Evolutionary conservation across 2,113 vertebrate genomes (phyloP), one percentile per base, ranked within the genome.

Genomic region (Crotalus tigris): DNA sequence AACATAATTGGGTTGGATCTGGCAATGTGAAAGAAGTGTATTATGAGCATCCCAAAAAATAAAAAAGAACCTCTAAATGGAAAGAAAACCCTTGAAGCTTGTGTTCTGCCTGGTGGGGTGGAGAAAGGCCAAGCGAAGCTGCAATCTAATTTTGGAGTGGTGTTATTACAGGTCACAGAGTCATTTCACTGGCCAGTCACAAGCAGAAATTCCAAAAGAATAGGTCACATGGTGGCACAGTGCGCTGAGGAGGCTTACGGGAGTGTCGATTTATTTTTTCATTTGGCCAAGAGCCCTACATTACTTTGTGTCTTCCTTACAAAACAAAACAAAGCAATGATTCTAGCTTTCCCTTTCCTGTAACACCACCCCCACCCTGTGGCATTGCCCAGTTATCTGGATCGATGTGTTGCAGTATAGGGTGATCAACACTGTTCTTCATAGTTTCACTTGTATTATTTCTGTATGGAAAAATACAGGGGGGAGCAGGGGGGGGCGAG

Each of bases 111-210:
- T 96, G 90, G 96, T 95, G 96, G 97, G 96, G 94, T 89, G 97
- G 97, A 97, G 24, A 0, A 0, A 94, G 95, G 98, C 98, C 98
- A 98, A 98, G 96, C 96, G 96, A 98, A 98, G 98, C 96, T 97
- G 96, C 96, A 95, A 97, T 98, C 98, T 98, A 98, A 98, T 98
- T 98, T 98, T 97, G 98, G 97, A 98, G 96, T 55, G 90, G 97
- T 98, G 98, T 98, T 98, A 98, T 97, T 98, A 96, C 96, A 98
- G 98, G 98, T 98, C 98, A 97, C 94, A 96, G 97, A 96, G 96
- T 97, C 97, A 95, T 98, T 98, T 96, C 96, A 89, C 97, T 97
- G 95, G 95, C 93, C 89, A 91, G 97, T 98, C 97, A 97, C 97
- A 98, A 97, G 97, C 95, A 57, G 93, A 92, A 94, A 95, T 97